Evolutionary conservation across 1,140 invertebrate species (phyloP).

Genomic region (Pseudomyrmex gracilis): DNA sequence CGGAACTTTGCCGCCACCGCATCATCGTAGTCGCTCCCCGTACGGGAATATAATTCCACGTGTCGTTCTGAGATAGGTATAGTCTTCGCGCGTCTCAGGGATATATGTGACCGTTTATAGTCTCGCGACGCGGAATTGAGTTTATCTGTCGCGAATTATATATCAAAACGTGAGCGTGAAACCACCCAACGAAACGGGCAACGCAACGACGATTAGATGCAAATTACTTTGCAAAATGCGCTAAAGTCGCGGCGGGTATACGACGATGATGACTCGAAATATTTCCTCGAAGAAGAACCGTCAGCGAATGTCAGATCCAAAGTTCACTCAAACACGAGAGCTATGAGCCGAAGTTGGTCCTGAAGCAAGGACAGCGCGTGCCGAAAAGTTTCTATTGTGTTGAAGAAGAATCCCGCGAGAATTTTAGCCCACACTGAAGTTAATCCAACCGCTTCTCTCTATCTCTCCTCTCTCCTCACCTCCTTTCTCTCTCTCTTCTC

Average conservation of each 20-base stretch:
- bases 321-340: not conserved
- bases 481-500: too few species aligned
- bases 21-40: constrained; percentile 6
- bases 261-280: not conserved
- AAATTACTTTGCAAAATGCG: constrained; percentile 18
- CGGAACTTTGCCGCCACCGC: constrained; percentile 17
- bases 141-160: constrained; percentile 40
- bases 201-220: constrained; percentile 37
- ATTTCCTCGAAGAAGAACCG: not conserved
- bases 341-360: constrained; percentile 1
- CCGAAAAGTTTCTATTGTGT: constrained; percentile 11
- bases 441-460: not conserved
- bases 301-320: not conserved
- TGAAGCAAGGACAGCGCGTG: not conserved
- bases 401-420: not conserved
- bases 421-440: not conserved
- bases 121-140: not conserved
- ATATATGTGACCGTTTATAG: not conserved
- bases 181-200: constrained; percentile 4
- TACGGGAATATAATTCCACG: constrained; percentile 65
- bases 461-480: too few species aligned
- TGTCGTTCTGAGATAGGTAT: constrained; percentile 43
- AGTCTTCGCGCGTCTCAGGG: not conserved
- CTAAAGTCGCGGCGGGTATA: not conserved
- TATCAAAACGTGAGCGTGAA: constrained; percentile 12